phyloP scores from a whole-genome alignment of 2,113 vertebrate species.

The Microtus oregoni region DNA sequence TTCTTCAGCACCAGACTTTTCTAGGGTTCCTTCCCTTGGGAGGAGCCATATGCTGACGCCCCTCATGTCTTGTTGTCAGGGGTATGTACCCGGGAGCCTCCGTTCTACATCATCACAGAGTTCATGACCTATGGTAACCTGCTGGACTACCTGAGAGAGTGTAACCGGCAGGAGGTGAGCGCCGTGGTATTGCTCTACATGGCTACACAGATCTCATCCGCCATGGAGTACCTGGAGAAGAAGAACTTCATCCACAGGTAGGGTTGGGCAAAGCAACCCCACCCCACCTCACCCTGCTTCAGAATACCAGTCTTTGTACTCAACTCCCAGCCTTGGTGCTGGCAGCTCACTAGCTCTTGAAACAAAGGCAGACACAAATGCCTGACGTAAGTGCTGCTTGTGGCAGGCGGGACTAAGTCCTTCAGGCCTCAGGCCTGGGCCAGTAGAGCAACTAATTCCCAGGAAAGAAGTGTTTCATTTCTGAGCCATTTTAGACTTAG shows the following conservation, averaged over 20 bases:
- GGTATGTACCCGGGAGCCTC: constrained; percentile 97
- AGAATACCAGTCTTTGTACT: background rate
- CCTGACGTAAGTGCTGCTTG: background rate
- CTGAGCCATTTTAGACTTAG: constrained; percentile 4
- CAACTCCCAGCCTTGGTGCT: background rate
- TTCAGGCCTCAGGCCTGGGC: background rate
- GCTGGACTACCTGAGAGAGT: constrained; percentile 97
- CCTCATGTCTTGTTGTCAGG: constrained; percentile 85
- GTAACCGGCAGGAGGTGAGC: constrained; percentile 96
- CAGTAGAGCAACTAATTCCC: background rate
- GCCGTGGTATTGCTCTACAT: constrained; percentile 99
- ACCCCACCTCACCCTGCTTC: background rate
- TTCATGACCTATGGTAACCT: constrained; percentile 99
- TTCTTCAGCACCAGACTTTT: background rate
- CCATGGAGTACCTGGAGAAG: constrained; percentile 99
- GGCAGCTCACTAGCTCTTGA: background rate
- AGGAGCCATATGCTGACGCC: background rate
- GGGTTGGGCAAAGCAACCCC: background rate
- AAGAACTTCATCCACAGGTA: constrained; percentile 99
- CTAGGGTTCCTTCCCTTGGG: accelerated
- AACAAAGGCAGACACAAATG: background rate
- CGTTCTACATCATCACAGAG: constrained; percentile 99
- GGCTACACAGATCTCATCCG: constrained; percentile 99
- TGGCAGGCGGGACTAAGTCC: background rate
- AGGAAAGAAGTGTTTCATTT: background rate